These are phyloP conservation scores for Papilio aristodemus DNA, from an alignment of 1,140 invertebrate species.

Conservation along the genomic window DNA sequence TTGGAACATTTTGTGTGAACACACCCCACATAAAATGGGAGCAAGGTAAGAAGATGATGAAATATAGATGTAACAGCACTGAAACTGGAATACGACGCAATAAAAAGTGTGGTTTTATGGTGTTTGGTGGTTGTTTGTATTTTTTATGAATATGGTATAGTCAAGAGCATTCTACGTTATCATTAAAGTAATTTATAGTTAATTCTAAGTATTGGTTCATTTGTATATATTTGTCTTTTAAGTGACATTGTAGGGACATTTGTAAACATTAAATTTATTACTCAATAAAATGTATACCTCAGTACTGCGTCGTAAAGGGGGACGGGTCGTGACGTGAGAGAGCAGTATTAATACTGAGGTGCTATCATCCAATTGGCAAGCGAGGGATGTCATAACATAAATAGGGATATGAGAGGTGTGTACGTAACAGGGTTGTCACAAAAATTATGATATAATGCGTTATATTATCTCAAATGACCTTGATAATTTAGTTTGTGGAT, in stretches of 20 bases:
- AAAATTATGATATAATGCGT: neutral
- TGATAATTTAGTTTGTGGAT: neutral
- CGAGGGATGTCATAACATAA: constrained; percentile 16
- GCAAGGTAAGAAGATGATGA: too few species aligned
- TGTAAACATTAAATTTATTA: neutral
- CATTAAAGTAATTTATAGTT: too few species aligned
- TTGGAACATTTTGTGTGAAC: too few species aligned
- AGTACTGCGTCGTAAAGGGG: constrained; percentile 12
- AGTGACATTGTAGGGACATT: neutral
- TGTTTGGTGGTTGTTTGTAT: too few species aligned
- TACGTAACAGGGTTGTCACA: neutral
- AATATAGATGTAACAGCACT: too few species aligned
- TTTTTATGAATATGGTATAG: too few species aligned
- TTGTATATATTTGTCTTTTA: neutral
- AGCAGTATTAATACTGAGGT: neutral
- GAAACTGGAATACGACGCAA: too few species aligned
- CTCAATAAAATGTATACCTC: neutral
- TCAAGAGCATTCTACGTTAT: too few species aligned
- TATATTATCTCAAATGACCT: neutral
- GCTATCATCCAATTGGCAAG: constrained; percentile 18
- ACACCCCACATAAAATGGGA: too few species aligned
- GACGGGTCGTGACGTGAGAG: constrained; percentile 21
- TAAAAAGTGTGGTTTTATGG: too few species aligned
- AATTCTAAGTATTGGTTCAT: too few species aligned
- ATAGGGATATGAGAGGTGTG: constrained; percentile 11